Base-by-base conservation (phyloP, 2,113 vertebrate species). In the Felis chaus region DNA sequence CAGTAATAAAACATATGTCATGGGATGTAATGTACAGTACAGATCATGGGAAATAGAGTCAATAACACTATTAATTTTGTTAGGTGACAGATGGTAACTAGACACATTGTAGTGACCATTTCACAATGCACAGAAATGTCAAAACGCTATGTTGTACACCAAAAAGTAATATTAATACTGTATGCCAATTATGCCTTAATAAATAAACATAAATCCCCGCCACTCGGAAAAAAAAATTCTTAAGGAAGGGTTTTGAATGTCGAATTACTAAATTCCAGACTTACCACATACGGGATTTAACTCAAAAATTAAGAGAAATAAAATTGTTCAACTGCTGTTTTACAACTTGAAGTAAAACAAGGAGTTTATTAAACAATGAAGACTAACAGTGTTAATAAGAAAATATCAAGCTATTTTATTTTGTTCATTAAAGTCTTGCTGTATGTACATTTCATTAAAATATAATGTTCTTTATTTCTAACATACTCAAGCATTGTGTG, bases 231-330 rank as follows among this genome's bases (percentile, higher is more conserved):
- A 68, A 68, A n/a, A 83, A 84, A 63, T 29, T 50, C 19, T 94
- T 80, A 19, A 79, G 29, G 36, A 71, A 95, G 45, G 73, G 66
- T 81, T 88, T 41, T 39, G 36, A 96, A 93, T 66, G 36, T 11
- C 19, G 71, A 91, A 84, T 53, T 79, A 86, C 29, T 96, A 96
- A 76, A 41, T 79, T 8, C 41, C 33, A 94, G 80, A 88, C 48
- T 84, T 85, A 33, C 48, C 25, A 88, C 29, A 1, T 83, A 89
- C 39, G 61, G 53, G 13, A 94, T 50, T 96, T 91, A 95, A 96
- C 66, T 88, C 11, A 88, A 88, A 93, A 88, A 68, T 73, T 21
- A 50, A 36, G 66, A 91, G 63, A 92, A 86, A 57, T 45, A 86
- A 53, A 48, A 53, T 19, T 65, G 63, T 82, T 63, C 66, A 25